phyloP scores from a whole-genome alignment of 2,797 vertebrate genomes.

The Malurus splendens region DNA sequence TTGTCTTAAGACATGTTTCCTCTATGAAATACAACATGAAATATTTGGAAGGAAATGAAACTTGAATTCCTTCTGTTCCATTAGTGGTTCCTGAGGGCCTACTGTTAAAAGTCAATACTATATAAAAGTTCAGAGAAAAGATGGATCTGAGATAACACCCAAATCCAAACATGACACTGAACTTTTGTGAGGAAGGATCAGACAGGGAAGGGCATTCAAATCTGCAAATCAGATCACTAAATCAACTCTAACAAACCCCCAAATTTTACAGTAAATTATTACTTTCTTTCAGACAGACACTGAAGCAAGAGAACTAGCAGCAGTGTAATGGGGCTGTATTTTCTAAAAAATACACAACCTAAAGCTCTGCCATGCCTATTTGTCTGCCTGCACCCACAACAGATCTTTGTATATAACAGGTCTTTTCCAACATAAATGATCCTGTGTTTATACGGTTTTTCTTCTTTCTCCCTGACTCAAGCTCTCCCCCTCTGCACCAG shows the following conservation, averaged over 20 bases:
- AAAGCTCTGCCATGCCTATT: neutral
- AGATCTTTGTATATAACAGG: neutral
- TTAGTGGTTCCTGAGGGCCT: neutral
- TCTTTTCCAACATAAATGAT: neutral
- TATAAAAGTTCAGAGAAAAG: neutral
- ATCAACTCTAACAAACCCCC: neutral
- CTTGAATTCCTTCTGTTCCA: neutral
- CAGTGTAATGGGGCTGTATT: neutral
- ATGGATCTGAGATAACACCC: neutral
- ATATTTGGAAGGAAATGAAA: conserved; percentile 7
- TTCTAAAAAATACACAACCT: neutral
- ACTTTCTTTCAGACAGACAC: neutral
- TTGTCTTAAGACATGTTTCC: neutral
- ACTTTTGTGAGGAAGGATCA: neutral
- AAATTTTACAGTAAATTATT: neutral
- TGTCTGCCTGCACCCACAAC: neutral
- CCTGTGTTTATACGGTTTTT: neutral
- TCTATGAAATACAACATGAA: neutral
- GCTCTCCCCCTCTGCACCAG: neutral
- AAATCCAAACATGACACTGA: rapidly evolving
- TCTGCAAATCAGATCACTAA: neutral
- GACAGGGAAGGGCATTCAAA: neutral
- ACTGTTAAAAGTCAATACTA: neutral
- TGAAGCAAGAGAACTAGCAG: neutral
- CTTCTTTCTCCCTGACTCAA: neutral